Evolutionary conservation across 2,113 vertebrate species (phyloP), one percentile per base, ranked within the genome.

Genomic region (Plecturocebus donacophilus): DNA sequence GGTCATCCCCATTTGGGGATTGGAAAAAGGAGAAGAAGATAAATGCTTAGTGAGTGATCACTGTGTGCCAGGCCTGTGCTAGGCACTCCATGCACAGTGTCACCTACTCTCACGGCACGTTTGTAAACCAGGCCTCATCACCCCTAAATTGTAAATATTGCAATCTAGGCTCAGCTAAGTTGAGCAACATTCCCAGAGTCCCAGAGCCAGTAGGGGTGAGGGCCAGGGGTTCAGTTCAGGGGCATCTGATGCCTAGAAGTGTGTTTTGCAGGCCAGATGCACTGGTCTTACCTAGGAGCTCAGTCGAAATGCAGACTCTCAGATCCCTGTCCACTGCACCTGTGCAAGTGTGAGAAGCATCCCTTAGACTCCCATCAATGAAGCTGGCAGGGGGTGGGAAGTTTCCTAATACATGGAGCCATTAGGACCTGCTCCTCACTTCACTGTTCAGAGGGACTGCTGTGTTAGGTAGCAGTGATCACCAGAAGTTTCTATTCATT

Each of bases 281-380:
- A 11, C 40, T 1, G 1, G 49, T 17, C 42, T 87, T 58, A 66
- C 35, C 8, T 16, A 3, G 9, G 25, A 58, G 52, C 17, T 30
- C 6, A 3, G 23, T 42, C 56, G 13, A 91, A 66, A 85, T 7
- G 14, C 64, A 58, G 14, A 79, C 11, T 14, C 35, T 79, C 68
- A 83, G 75, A 17, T 14, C 12, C 11, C 30, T 8, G 3, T 8
- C 35, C 8, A 0, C 40, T 2, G 0, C 35, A 27, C 10, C 3
- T 0, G 0, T 40, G 45, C 6, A 19, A 38, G 6, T 12, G 3
- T 13, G 70, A 68, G 45, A 84, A 61, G 10, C 64, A 30, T 2
- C 10, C 6, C 42, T 38, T 1, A 2, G 38, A 30, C 25, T n/a
- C 66, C 38, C 71, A 68, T 40, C 35, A 9, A 17, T 40, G 20